These are phyloP conservation scores for Ateles fusciceps DNA, from an alignment of 2,797 vertebrate genomes.

Conservation along the genomic window DNA sequence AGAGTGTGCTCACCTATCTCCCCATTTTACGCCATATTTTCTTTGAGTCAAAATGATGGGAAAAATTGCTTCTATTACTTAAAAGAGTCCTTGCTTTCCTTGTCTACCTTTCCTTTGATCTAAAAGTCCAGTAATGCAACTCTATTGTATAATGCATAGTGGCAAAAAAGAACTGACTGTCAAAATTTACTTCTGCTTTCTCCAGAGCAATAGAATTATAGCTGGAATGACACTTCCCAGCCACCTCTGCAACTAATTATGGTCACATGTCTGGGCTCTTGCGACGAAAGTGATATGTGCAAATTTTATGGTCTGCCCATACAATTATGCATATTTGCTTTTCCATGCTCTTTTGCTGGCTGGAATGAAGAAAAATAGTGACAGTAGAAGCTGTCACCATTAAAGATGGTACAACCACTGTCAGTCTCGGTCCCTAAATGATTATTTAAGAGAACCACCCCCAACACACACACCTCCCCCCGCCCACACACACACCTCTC, in stretches of 20 bases:
- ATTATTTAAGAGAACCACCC: background rate
- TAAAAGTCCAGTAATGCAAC: background rate
- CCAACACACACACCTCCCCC: background rate
- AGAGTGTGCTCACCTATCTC: background rate
- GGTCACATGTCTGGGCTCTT: background rate
- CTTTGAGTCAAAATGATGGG: background rate
- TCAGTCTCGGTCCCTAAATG: background rate
- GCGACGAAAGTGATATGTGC: background rate
- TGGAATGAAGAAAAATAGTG: background rate
- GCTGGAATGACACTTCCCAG: background rate
- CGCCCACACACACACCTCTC: background rate
- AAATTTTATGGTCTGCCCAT: background rate
- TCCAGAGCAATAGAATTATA: background rate
- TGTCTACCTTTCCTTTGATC: background rate
- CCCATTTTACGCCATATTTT: background rate
- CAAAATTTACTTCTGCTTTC: background rate
- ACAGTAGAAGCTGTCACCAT: background rate
- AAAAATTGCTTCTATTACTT: conserved; percentile 6
- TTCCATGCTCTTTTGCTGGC: background rate
- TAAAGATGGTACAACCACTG: background rate
- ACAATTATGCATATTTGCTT: background rate
- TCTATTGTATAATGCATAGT: background rate
- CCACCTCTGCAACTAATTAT: background rate
- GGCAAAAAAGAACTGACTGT: background rate
- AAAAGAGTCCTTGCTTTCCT: background rate